phyloP scores from a whole-genome alignment of 2,888 invertebrate genomes.

The Aradus depressus region DNA sequence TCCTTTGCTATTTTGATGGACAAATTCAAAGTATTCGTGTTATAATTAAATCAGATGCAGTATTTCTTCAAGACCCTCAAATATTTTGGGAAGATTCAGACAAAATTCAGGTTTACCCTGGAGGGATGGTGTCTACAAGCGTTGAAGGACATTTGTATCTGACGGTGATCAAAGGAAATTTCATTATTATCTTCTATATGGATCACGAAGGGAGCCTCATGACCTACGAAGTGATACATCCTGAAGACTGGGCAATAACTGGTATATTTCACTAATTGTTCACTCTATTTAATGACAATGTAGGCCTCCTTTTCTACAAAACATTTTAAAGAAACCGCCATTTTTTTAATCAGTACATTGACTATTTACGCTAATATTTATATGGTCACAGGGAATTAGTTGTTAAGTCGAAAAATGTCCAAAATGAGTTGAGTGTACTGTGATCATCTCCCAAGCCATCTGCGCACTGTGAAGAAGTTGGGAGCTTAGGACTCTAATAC shows the following conservation, averaged over 20 bases:
- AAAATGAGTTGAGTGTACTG: too few relatives aligned
- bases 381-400: too few relatives aligned
- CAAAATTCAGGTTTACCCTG: constrained; percentile 18
- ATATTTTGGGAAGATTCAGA: constrained; percentile 24
- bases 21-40: constrained; percentile 10
- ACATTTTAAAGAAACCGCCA: too few relatives aligned
- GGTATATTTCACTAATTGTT: constrained; percentile 9
- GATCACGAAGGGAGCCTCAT: constrained; percentile 1
- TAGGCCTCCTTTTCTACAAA: too few relatives aligned
- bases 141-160: constrained; percentile 9
- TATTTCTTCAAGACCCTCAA: background rate
- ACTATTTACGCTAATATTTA: too few relatives aligned
- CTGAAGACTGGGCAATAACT: constrained; percentile 20
- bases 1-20: constrained; percentile 7
- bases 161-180: constrained; percentile 22
- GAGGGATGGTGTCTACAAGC: constrained; percentile 14
- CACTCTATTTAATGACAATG: too few relatives aligned
- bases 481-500: too few relatives aligned
- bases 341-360: too few relatives aligned
- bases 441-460: too few relatives aligned
- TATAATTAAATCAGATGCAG: constrained; percentile 4
- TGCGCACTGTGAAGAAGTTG: too few relatives aligned
- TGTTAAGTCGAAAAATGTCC: too few relatives aligned
- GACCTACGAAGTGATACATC: constrained; percentile 9
- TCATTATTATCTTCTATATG: constrained; percentile 20